phyloP scores from a whole-genome alignment of 2,888 invertebrate genomes.

The Helleia helle region DNA sequence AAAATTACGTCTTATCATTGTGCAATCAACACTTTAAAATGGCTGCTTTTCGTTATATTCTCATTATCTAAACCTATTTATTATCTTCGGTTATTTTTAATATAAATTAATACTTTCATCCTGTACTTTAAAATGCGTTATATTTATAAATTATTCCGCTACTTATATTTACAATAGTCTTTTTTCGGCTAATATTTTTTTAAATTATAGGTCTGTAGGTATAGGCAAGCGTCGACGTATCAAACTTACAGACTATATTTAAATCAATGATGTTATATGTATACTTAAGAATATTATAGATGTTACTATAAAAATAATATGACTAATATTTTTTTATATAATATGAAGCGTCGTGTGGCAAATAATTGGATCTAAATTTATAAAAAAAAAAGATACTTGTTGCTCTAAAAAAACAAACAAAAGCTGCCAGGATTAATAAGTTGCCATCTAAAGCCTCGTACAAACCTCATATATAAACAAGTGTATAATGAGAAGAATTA shows the following conservation, averaged over 20 bases:
- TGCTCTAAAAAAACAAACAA: too few species aligned
- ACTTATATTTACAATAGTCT: constrained; percentile 65
- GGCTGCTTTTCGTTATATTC: constrained; percentile 25
- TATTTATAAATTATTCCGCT: constrained; percentile 53
- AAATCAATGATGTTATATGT: constrained; percentile 14
- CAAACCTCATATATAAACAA: too few species aligned
- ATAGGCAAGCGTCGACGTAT: constrained; percentile 59
- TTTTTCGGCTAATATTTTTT: constrained; percentile 49
- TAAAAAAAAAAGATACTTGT: too few species aligned
- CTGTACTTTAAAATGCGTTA: constrained; percentile 48
- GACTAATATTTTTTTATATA: too few species aligned
- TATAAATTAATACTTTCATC: constrained; percentile 48
- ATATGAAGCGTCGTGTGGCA: too few species aligned
- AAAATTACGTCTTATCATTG: constrained; percentile 28
- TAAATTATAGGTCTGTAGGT: constrained; percentile 34
- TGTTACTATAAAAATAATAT: too few species aligned
- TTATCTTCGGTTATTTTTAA: constrained; percentile 54
- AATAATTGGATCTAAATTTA: too few species aligned
- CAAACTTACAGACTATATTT: constrained; percentile 33
- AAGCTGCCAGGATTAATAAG: too few species aligned
- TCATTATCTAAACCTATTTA: constrained; percentile 51
- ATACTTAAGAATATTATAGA: neutral
- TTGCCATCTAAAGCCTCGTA: too few species aligned
- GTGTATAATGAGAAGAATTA: too few species aligned
- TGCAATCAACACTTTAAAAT: constrained; percentile 18